Percentiles rank a stretch among this genome's conserved stretches.
Conservation (phyloP, 2,113 vertebrate species). For the Rostratula benghalensis region DNA sequence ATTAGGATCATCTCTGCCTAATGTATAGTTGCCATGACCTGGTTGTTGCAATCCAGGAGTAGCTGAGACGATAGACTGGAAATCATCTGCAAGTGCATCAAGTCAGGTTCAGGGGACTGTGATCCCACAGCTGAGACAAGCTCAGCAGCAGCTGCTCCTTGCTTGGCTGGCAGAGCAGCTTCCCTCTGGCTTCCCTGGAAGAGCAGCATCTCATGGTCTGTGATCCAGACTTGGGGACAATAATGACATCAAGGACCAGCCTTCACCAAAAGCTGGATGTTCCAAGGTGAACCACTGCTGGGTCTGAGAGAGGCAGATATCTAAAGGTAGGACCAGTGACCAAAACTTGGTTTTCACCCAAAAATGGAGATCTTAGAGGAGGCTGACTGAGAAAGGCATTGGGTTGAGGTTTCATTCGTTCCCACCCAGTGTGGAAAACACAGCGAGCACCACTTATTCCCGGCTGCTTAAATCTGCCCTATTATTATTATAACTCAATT, state of each 20-base stretch:
- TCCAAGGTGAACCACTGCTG: background rate
- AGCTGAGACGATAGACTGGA: background rate
- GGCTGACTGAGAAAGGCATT: background rate
- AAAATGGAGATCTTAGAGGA: background rate
- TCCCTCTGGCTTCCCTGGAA: background rate
- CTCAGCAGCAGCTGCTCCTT: background rate
- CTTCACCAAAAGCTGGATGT: background rate
- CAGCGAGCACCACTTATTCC: background rate
- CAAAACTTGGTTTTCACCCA: background rate
- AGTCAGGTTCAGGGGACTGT: no score
- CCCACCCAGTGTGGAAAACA: background rate
- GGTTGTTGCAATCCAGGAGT: background rate
- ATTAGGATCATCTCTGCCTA: background rate
- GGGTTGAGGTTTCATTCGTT: background rate
- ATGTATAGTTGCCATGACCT: background rate
- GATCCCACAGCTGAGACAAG: background rate
- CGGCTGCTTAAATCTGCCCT: background rate
- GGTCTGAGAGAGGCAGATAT: background rate
- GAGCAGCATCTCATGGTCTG: background rate
- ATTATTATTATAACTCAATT: background rate
- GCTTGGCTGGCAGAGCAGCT: background rate
- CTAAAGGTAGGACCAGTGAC: background rate
- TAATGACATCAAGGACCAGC: background rate
- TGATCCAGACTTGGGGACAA: background rate
- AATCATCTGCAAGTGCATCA: background rate